phyloP scores from a whole-genome alignment of 2,888 invertebrate genomes.

The Aleiodes testaceus region DNA sequence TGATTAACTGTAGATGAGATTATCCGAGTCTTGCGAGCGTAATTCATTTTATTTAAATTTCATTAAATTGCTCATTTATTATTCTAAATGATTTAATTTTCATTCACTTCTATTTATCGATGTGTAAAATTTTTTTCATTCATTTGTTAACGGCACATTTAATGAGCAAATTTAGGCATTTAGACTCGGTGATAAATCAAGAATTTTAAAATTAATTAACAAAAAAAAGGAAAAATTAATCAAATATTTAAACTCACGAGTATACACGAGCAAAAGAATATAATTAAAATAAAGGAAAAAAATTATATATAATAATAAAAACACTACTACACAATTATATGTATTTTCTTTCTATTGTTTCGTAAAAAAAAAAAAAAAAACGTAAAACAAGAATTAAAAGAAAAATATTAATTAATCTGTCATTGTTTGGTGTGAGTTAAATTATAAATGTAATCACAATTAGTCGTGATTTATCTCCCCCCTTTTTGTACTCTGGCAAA shows the following conservation, averaged over 20 bases:
- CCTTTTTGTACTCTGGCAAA: conserved; percentile 71
- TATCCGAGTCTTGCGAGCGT: conserved; percentile 19
- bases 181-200: conserved; percentile 49
- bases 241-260: conserved; percentile 33
- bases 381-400: neutral
- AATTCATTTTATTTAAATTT: conserved; percentile 4
- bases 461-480: conserved; percentile 56
- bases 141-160: conserved; percentile 50
- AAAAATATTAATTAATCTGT: conserved; percentile 38
- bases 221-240: conserved; percentile 9
- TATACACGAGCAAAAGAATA: conserved; percentile 11
- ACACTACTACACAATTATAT: conserved; percentile 45
- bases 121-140: conserved; percentile 36
- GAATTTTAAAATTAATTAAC: conserved; percentile 30
- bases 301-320: conserved; percentile 22
- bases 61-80: neutral
- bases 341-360: conserved; percentile 50
- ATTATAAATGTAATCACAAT: conserved; percentile 60
- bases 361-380: conserved; percentile 43
- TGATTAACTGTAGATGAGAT: conserved; percentile 24
- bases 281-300: conserved; percentile 28
- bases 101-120: conserved; percentile 43
- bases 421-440: conserved; percentile 60
- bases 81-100: conserved; percentile 4
- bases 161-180: conserved; percentile 61